Conservation (phyloP, 2,113 vertebrate species). For the Paedocypris sp. region DNA sequence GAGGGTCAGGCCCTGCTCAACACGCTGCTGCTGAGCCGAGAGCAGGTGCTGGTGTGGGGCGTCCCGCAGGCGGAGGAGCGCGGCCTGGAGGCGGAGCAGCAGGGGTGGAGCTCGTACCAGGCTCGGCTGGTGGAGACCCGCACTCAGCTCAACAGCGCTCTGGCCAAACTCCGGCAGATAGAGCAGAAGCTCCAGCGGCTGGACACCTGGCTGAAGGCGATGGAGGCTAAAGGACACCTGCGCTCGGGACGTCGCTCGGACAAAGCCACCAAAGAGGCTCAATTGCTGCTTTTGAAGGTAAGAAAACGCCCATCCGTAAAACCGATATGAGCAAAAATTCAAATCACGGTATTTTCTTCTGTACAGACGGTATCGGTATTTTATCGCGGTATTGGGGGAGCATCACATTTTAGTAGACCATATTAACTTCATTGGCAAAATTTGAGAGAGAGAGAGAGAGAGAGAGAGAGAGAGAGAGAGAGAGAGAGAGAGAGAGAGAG, state of each 20-base stretch:
- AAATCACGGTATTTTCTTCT: too few relatives aligned
- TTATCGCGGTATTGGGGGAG: too few relatives aligned
- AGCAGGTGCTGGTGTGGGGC: slow-evolving; percentile 78
- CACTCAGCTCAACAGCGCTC: slow-evolving; percentile 61
- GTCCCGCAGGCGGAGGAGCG: slow-evolving; percentile 82
- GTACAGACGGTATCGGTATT: too few relatives aligned
- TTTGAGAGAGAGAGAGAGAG: too few relatives aligned
- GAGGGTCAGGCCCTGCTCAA: slow-evolving; percentile 80
- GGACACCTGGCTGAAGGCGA: slow-evolving; percentile 74
- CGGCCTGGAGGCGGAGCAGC: slow-evolving; percentile 70
- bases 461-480: too few relatives aligned
- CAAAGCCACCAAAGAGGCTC: slow-evolving; percentile 70
- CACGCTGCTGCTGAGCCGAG: slow-evolving; percentile 68
- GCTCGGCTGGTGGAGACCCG: slow-evolving; percentile 71
- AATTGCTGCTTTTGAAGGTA: slow-evolving; percentile 86
- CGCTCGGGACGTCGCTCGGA: slow-evolving; percentile 65
- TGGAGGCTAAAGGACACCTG: slow-evolving; percentile 67
- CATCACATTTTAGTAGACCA: too few relatives aligned
- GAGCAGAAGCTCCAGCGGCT: slow-evolving; percentile 75
- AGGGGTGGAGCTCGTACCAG: slow-evolving; percentile 82
- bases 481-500: too few relatives aligned
- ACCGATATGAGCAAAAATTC: too few relatives aligned
- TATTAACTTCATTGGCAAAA: too few relatives aligned
- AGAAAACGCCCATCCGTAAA: too few relatives aligned
- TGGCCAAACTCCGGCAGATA: slow-evolving; percentile 73